Evolutionary conservation across 2,113 vertebrate genomes (phyloP).

Genomic region (Tylochromis polylepis): DNA sequence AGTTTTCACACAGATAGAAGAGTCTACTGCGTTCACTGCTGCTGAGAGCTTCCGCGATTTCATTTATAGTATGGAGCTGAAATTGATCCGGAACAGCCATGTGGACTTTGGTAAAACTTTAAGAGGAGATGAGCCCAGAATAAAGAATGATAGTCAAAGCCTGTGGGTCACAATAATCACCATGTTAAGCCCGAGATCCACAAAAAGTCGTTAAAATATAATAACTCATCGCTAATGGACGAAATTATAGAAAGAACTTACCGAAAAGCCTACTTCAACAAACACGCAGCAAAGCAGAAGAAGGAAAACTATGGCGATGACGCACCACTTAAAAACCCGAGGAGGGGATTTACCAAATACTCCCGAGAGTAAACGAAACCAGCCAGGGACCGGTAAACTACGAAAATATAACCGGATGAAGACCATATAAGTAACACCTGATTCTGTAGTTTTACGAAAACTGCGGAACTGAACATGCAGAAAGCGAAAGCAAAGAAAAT

Average conservation of each 20-base stretch:
- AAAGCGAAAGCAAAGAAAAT: not conserved
- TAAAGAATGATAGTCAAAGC: not conserved
- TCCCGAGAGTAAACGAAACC: not conserved
- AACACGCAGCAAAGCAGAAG: not conserved
- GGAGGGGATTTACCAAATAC: not conserved
- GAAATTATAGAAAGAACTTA: not conserved
- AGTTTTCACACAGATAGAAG: conserved; percentile 54
- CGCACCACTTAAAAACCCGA: not conserved
- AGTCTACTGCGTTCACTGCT: conserved; percentile 44
- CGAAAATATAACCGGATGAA: not conserved
- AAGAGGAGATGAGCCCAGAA: not conserved
- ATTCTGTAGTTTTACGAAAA: not conserved
- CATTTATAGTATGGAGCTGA: conserved; percentile 17
- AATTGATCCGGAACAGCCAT: conserved; percentile 9
- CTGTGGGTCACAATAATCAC: not conserved
- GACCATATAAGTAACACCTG: not conserved
- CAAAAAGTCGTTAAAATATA: not conserved
- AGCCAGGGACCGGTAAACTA: not conserved
- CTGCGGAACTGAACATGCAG: not conserved
- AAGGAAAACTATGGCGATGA: not conserved
- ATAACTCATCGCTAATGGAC: not conserved
- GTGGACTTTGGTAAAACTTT: not conserved
- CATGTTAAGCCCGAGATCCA: not conserved
- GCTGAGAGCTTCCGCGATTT: conserved; percentile 50
- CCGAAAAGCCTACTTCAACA: not conserved